phyloP scores from a whole-genome alignment of 2,888 invertebrate species.

The Melinaea menophilus region DNA sequence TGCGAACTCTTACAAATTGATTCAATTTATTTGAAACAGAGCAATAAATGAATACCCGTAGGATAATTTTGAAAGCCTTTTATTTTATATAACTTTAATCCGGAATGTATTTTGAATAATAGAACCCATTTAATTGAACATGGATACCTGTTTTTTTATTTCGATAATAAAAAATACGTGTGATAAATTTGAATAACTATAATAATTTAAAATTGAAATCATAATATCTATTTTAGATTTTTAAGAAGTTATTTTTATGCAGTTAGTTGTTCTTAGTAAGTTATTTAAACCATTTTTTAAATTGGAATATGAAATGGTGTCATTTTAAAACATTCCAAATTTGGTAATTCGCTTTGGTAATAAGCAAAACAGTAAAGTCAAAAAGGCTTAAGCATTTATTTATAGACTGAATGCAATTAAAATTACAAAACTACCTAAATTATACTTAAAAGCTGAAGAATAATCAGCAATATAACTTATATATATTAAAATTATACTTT shows the following conservation, averaged over 20 bases:
- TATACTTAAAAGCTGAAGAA: background rate
- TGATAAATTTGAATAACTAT: too few species aligned
- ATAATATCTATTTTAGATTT: too few species aligned
- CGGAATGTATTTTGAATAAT: constrained; percentile 9
- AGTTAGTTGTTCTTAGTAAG: too few species aligned
- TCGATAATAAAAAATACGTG: too few species aligned
- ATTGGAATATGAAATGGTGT: background rate
- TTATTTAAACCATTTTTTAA: too few species aligned
- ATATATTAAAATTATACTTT: too few species aligned
- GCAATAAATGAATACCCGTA: constrained; percentile 23
- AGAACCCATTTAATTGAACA: background rate
- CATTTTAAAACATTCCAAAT: background rate
- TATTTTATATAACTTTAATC: constrained; percentile 9
- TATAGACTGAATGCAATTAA: constrained; percentile 1
- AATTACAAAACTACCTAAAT: background rate
- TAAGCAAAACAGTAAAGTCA: constrained; percentile 1
- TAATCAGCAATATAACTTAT: too few species aligned
- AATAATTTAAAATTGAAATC: too few species aligned
- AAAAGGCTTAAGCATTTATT: constrained; percentile 2
- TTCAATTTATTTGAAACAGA: constrained; percentile 27
- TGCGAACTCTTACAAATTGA: constrained; percentile 25
- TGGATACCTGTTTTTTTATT: too few species aligned
- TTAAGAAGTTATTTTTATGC: too few species aligned
- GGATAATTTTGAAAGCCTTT: constrained; percentile 18
- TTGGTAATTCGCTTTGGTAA: background rate